A percentile compares a stretch with the other conserved stretches of the same genome.
Conservation (phyloP, 1,140 invertebrate genomes). For the Drosophila sproati region DNA sequence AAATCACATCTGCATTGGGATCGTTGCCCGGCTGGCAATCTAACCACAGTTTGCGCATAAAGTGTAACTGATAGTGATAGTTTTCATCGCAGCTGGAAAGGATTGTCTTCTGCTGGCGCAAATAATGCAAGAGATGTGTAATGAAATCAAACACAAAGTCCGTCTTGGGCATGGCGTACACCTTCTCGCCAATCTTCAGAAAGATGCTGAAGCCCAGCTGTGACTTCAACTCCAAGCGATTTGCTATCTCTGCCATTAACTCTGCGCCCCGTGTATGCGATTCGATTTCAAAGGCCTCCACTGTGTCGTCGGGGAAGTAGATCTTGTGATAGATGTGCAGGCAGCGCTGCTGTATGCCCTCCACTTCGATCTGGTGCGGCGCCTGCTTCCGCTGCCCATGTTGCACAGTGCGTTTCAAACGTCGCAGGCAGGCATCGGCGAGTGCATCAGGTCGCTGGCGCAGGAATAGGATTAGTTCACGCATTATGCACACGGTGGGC, state of each 20-base stretch:
- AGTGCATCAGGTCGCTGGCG: constrained; percentile 91
- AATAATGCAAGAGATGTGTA: constrained; percentile 94
- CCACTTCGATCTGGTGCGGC: constrained; percentile 96
- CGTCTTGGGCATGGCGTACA: constrained; percentile 94
- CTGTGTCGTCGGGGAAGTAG: constrained; percentile 96
- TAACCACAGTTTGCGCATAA: constrained; percentile 98
- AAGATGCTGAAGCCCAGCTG: constrained; percentile 96
- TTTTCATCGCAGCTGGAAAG: constrained; percentile 86
- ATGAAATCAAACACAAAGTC: constrained; percentile 99
- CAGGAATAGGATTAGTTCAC: constrained; percentile 90
- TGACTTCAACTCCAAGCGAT: constrained; percentile 90
- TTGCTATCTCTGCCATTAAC: constrained; percentile 92
- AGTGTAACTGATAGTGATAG: constrained; percentile 94
- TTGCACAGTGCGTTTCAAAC: constrained; percentile 92
- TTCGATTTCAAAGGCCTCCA: constrained; percentile 92
- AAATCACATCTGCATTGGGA: constrained; percentile 95
- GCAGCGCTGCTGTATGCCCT: constrained; percentile 96
- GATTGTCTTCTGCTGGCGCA: constrained; percentile 91
- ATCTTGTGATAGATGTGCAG: constrained; percentile 96
- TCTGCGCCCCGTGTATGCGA: constrained; percentile 95
- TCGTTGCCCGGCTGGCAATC: constrained; percentile 94
- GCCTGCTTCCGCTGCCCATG: constrained; percentile 94
- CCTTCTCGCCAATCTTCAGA: constrained; percentile 95
- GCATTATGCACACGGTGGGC: constrained; percentile 87
- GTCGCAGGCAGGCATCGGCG: constrained; percentile 92